Base-by-base conservation (phyloP, 1,140 invertebrate species). In the Drosophila pruinosa region DNA sequence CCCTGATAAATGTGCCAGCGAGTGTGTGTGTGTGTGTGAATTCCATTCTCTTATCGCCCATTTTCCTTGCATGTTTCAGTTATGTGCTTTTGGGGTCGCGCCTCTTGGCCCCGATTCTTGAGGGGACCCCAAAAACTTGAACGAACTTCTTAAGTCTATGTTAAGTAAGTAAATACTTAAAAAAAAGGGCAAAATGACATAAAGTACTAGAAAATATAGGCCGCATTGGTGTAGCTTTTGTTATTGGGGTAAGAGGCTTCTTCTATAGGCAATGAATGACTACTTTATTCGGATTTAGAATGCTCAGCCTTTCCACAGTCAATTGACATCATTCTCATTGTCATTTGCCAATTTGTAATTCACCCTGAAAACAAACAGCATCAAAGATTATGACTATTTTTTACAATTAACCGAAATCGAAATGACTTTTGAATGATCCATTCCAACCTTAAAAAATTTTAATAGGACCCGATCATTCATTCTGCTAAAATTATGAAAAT, bases 1-100 rank as follows among this genome's bases (percentile, higher is more conserved):
- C 12, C 31, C 43, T 50, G 2, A 1, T 4, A 19, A 12, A 24
- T 47, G 14, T 22, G 43, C 34, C 7, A 39, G 26, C 5, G 3
- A 3, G 43, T 31, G 34, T 17, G 14, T 59, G 34, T 50, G 12
- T 28, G 12, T 36, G 19, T 38, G 19, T 48, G 7, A 15, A 15
- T 36, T 21, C 43, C 26, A 31, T 17, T 61, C 57, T 71, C 59
- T 50, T 26, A 50, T 72, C 45, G 54, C 76, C 45, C 71, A 75
- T 83, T 78, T 85, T 65, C 75, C 67, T 75, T 75, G 62, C 80
- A 65, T 75, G 72, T 54, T 75, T 54, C 22, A 67, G 21, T 24
- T 53, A 41, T 72, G 31, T 24, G 10, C 21, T 70, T 70, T 74
- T 82, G 59, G 57, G 78, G 78, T 81, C 61, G 75, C 79, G 71